Evolutionary conservation across 1,140 invertebrate genomes (phyloP).

Genomic region (Drosophila bipectinata): DNA sequence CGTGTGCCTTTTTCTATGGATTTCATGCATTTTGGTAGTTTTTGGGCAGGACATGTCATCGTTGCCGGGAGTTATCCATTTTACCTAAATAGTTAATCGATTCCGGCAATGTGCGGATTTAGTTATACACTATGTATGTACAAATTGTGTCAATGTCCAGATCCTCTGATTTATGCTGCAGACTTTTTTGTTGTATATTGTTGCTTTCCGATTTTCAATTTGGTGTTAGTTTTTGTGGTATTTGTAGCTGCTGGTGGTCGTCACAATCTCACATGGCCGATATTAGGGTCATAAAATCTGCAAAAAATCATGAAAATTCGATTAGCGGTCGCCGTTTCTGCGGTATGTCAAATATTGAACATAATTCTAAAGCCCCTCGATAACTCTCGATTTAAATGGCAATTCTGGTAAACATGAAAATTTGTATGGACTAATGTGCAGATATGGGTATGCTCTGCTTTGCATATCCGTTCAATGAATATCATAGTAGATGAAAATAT

Average conservation of each 20-base stretch:
- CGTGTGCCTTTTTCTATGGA: conserved; percentile 59
- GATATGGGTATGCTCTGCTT: neutral
- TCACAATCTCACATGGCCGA: conserved; percentile 53
- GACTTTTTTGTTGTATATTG: conserved; percentile 24
- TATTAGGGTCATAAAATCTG: conserved; percentile 75
- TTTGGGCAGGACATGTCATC: conserved; percentile 4
- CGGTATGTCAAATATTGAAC: conserved; percentile 18
- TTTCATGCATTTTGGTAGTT: conserved; percentile 50
- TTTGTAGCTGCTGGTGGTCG: conserved; percentile 15
- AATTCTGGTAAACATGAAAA: conserved; percentile 4
- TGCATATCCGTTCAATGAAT: conserved; percentile 25
- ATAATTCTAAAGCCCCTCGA: conserved; percentile 41
- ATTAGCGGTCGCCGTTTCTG: conserved; percentile 61
- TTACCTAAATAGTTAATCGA: conserved; percentile 29
- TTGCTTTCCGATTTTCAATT: conserved; percentile 27
- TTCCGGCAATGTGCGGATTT: conserved; percentile 45
- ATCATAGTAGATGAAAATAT: conserved; percentile 20
- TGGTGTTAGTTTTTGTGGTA: conserved; percentile 1
- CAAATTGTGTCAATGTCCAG: conserved; percentile 65
- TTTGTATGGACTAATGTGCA: neutral
- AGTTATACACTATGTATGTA: conserved; percentile 57
- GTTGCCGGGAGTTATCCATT: conserved; percentile 17
- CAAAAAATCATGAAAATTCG: conserved; percentile 71
- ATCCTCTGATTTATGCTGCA: conserved; percentile 59
- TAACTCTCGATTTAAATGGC: conserved; percentile 19